Base-by-base conservation (phyloP, 2,797 vertebrate species). In the Xiphophorus birchmanni region DNA sequence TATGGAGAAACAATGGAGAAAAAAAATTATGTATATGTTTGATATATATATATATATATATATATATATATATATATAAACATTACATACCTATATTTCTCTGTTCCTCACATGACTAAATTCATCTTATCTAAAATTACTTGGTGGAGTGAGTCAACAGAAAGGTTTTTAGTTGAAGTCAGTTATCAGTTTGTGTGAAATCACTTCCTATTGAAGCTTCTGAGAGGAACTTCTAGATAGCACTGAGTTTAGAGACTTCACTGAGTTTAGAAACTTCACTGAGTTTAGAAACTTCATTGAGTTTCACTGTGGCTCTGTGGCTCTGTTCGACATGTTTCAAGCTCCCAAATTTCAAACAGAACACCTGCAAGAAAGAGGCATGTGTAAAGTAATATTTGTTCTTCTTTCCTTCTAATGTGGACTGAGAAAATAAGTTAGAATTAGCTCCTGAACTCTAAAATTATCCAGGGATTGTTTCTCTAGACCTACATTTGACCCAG, bases 351-450 rank as follows among this genome's bases (percentile, higher is more conserved):
- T 78, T 32, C 60, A 84, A 79, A 84, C 75, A 76, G 18, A 29
- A 85, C 83, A 84, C 60, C 73, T 84, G 83, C 78, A 83, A 45
- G 76, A 77, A 81, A 72, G 47, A 81, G 74, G 80, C 76, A 72
- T 50, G 45, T 84, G 18, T 81, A 85, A 40, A 75, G 76, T 52
- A 89, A 89, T 80, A 85, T 73, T 88, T 86, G 75, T 81, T 73
- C 67, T 80, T 73, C 44, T 73, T 47, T 72, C 75, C 82, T 75
- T 84, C 58, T 83, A 82, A 81, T 86, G 75, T 84, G 44, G 45
- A 40, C 63, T 40, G 45, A 80, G 80, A 71, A 84, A 85, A 86
- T 78, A 80, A 78, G 76, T 86, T 76, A n/a, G 73, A 89, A 82
- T 81, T 23, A 72, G 87, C 81, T 63, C 2, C 73, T 13, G 8